phyloP scores from a whole-genome alignment of 92 coral and sea anemone species.

The Phenganax marumi region DNA sequence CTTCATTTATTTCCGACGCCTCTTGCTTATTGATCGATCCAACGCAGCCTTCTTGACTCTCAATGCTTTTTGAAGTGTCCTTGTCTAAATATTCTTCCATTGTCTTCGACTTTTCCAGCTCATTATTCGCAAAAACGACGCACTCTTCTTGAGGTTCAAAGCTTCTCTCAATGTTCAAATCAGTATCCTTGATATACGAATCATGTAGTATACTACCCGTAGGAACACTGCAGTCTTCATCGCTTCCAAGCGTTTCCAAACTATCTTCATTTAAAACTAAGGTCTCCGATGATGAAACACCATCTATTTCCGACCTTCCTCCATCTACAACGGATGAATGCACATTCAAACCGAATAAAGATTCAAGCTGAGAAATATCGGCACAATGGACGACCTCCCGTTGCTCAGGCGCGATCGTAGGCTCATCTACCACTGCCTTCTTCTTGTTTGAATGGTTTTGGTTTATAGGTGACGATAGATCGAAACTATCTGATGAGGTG shows the following conservation, averaged over 20 bases:
- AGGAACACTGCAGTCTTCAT: no score
- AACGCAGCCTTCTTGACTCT: not conserved
- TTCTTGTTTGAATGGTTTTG: not conserved
- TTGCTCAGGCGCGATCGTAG: slow-evolving; percentile 4
- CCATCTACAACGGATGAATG: not conserved
- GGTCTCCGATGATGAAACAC: not conserved
- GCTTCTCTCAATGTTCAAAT: no score
- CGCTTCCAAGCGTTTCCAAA: no score
- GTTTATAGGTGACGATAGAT: not conserved
- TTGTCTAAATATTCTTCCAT: not conserved
- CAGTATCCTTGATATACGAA: no score
- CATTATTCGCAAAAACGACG: no score
- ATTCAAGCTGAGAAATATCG: slow-evolving; percentile 14
- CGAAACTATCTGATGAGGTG: not conserved
- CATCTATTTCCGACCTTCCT: not conserved
- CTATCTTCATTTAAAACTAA: not conserved
- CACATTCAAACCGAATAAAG: not conserved
- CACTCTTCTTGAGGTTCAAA: no score
- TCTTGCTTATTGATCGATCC: not conserved
- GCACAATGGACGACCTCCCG: slow-evolving; percentile 33
- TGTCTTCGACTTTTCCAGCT: not conserved
- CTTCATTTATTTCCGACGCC: no score
- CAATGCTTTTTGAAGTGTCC: not conserved
- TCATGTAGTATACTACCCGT: no score
- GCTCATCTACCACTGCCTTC: slow-evolving; percentile 10